A percentile compares a stretch with the other conserved stretches of the same genome.
phyloP scores from a whole-genome alignment of 2,113 vertebrate genomes.

The Stomatorhinus ivindoensis region DNA sequence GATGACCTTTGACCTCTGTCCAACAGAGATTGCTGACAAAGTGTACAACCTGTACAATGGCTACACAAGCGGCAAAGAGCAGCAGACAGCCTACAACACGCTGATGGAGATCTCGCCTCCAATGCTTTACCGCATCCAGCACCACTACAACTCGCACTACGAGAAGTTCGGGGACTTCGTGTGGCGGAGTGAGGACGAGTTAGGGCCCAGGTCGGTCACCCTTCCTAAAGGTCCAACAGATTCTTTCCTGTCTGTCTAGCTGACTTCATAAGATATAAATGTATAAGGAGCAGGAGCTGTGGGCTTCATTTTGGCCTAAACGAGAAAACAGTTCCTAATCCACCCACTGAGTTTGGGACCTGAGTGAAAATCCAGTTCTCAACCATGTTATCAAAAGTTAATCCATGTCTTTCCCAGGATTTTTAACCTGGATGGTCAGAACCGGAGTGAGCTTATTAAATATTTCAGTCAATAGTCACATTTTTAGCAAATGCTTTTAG shows the following conservation, averaged over 20 bases:
- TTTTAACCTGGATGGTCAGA: neutral
- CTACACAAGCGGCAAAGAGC: conserved; percentile 98
- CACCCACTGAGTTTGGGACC: neutral
- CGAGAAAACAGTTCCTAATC: neutral
- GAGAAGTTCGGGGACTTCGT: conserved; percentile 98
- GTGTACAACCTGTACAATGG: conserved; percentile 97
- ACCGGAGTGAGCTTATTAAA: neutral
- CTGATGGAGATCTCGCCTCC: conserved; percentile 90
- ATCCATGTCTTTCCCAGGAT: neutral
- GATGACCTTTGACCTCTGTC: conserved; percentile 13
- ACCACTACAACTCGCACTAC: conserved; percentile 96
- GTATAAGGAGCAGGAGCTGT: neutral
- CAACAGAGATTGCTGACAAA: conserved; percentile 88
- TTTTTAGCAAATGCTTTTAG: neutral
- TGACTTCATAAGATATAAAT: neutral
- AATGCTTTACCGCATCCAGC: conserved; percentile 84
- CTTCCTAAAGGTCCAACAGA: neutral
- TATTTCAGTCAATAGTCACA: neutral
- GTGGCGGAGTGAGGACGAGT: conserved; percentile 94
- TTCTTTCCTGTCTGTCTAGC: neutral
- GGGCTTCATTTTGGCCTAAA: neutral
- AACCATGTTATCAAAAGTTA: neutral
- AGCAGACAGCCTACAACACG: conserved; percentile 93
- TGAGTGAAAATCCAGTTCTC: neutral
- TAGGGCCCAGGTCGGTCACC: conserved; percentile 82